A percentile compares a stretch with the other conserved stretches of the same genome.
Evolutionary conservation across 2,113 vertebrate species (phyloP).

Genomic region (Oxygymnocypris stewartii): DNA sequence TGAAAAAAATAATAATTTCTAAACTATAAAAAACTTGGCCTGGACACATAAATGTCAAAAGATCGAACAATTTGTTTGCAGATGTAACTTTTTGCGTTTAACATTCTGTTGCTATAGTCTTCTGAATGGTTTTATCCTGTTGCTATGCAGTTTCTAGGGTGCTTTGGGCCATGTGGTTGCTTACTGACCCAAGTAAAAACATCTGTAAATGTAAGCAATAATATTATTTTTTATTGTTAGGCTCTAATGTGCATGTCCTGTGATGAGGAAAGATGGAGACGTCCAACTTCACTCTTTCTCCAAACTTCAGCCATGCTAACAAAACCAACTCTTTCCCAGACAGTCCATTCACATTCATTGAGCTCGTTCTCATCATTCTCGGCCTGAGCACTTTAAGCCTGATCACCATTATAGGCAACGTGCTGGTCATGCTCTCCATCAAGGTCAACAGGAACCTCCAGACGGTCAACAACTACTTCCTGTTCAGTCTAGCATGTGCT

Average conservation of each 20-base stretch:
- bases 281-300: slow-evolving; percentile 56
- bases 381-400: slow-evolving; percentile 90
- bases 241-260: slow-evolving; percentile 48
- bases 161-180: not conserved
- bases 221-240: slow-evolving; percentile 16
- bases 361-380: slow-evolving; percentile 88
- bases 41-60: not conserved
- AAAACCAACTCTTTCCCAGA: slow-evolving; percentile 54
- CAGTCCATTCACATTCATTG: slow-evolving; percentile 83
- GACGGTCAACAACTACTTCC: slow-evolving; percentile 97
- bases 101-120: not conserved
- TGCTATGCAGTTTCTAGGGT: not conserved
- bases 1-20: not conserved
- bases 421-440: slow-evolving; percentile 97
- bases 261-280: slow-evolving; percentile 62
- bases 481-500: slow-evolving; percentile 97
- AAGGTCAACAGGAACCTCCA: slow-evolving; percentile 97
- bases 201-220: not conserved
- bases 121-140: not conserved
- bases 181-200: not conserved
- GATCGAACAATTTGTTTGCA: not conserved
- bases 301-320: slow-evolving; percentile 37
- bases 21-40: no score
- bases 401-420: slow-evolving; percentile 93
- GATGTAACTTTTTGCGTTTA: not conserved